These are phyloP conservation scores for Onychomys arenicola DNA, from an alignment of 2,797 vertebrate species.

Conservation along the genomic window DNA sequence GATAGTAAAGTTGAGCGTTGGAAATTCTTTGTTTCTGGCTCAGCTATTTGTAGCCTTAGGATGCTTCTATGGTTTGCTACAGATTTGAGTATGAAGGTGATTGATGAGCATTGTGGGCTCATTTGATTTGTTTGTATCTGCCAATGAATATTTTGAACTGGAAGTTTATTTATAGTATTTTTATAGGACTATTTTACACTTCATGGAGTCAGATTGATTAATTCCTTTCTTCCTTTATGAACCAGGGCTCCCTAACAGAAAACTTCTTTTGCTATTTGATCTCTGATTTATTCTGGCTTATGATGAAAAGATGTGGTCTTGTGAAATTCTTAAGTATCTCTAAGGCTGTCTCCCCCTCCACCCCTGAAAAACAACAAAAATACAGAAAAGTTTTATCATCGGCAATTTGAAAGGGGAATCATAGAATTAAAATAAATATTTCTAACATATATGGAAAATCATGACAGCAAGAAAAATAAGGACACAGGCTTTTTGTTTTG, in stretches of 20 bases:
- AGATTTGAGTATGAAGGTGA: neutral
- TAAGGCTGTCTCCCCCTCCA: neutral
- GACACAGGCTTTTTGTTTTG: neutral
- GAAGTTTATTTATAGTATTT: slow-evolving; percentile 12
- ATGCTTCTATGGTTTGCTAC: slow-evolving; percentile 34
- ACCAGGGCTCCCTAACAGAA: neutral
- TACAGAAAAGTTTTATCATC: neutral
- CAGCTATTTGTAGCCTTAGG: neutral
- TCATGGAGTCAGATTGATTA: neutral
- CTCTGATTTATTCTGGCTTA: slow-evolving; percentile 44
- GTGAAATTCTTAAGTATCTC: neutral
- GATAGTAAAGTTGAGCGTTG: neutral
- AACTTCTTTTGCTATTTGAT: slow-evolving; percentile 10
- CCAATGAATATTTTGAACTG: neutral
- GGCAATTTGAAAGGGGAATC: slow-evolving; percentile 17
- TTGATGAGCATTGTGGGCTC: neutral
- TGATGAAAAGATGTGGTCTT: slow-evolving; percentile 36
- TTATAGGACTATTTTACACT: slow-evolving; percentile 1
- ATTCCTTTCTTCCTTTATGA: neutral
- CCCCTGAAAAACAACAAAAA: neutral
- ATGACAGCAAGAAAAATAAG: neutral
- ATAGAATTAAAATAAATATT: slow-evolving; percentile 17
- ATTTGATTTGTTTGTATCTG: neutral
- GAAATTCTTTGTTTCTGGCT: slow-evolving; percentile 47
- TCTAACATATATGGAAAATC: neutral